Conservation (phyloP, 2,888 invertebrate species). For the Xanthorhoe spadicearia region DNA sequence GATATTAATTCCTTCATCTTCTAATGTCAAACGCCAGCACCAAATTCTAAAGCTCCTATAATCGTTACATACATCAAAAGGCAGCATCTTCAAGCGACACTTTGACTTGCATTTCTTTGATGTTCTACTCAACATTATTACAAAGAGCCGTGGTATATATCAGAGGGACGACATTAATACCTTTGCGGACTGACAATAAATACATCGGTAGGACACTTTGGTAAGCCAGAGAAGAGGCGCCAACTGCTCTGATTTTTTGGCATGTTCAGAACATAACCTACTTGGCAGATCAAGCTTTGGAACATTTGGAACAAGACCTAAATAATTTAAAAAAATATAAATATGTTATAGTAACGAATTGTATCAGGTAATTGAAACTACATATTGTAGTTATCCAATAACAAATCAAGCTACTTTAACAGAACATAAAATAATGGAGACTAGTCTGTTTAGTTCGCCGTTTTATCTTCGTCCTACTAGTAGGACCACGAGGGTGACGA, state of each 20-base stretch:
- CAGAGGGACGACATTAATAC: slow-evolving; percentile 15
- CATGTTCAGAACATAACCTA: slow-evolving; percentile 18
- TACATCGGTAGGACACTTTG: slow-evolving; percentile 17
- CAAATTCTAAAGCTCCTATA: slow-evolving; percentile 19
- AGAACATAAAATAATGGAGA: neutral
- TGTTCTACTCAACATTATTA: slow-evolving; percentile 21
- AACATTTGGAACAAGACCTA: neutral
- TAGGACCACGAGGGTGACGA: too few species aligned
- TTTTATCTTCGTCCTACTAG: too few species aligned
- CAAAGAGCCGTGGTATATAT: slow-evolving; percentile 16
- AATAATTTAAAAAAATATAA: neutral
- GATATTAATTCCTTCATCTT: slow-evolving; percentile 10
- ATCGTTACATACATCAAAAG: slow-evolving; percentile 20
- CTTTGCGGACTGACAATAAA: slow-evolving; percentile 15
- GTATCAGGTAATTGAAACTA: too few species aligned
- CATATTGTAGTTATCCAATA: neutral
- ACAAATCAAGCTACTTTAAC: neutral
- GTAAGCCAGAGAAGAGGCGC: slow-evolving; percentile 22
- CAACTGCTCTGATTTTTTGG: slow-evolving; percentile 20
- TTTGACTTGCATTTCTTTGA: slow-evolving; percentile 20
- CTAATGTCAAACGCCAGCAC: slow-evolving; percentile 12
- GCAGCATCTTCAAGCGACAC: slow-evolving; percentile 14
- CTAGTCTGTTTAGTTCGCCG: neutral
- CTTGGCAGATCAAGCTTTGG: slow-evolving; percentile 2
- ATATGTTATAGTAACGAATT: neutral